Conservation (phyloP, 2,113 vertebrate genomes). For the Melanocharis versteri region DNA sequence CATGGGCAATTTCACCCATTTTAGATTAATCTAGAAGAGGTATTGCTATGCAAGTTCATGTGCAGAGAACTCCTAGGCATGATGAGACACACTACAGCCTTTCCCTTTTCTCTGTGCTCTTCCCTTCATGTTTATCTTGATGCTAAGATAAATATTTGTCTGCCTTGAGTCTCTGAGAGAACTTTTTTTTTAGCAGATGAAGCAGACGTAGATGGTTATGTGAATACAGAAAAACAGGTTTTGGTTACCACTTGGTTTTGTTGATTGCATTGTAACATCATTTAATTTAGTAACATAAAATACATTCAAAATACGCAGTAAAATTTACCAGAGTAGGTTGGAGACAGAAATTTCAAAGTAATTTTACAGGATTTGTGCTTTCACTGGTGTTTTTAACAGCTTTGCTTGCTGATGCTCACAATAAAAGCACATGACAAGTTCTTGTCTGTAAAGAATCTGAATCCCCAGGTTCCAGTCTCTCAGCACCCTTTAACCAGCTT, state of each 20-base stretch:
- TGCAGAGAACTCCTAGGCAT: neutral
- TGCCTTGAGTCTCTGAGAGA: neutral
- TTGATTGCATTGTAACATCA: neutral
- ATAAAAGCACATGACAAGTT: neutral
- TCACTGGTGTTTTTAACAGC: neutral
- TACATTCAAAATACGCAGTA: neutral
- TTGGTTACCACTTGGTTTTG: neutral
- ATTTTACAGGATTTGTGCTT: neutral
- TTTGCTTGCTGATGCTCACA: neutral
- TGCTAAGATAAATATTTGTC: neutral
- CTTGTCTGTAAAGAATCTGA: neutral
- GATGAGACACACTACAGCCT: neutral
- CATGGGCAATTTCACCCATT: neutral
- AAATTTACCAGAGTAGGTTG: neutral
- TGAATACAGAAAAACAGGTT: neutral
- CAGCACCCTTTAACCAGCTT: neutral
- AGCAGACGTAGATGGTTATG: neutral
- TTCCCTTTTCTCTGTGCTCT: neutral
- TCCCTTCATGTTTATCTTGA: neutral
- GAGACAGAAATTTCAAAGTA: neutral
- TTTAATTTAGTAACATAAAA: neutral
- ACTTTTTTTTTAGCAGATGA: neutral
- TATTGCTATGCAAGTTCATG: neutral
- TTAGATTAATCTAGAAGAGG: neutral
- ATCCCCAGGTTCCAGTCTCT: neutral